Evolutionary conservation across 2,113 vertebrate species (phyloP).

Genomic region (Myanophis thanlyinensis): DNA sequence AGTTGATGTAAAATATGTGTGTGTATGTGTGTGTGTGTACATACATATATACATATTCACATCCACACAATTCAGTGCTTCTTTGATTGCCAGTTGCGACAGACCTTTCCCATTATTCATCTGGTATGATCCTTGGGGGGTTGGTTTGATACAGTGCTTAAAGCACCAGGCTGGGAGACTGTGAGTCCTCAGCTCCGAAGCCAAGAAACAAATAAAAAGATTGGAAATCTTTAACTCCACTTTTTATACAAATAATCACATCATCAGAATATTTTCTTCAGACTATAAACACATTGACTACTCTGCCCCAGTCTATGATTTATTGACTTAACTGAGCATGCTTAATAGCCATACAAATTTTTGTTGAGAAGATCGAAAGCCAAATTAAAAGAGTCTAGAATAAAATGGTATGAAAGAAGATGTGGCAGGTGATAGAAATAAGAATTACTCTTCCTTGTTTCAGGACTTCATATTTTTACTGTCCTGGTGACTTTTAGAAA

Average conservation of each 20-base stretch:
- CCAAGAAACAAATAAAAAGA: neutral
- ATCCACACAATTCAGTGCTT: neutral
- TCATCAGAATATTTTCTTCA: neutral
- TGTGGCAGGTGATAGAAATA: neutral
- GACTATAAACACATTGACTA: neutral
- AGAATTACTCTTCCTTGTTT: neutral
- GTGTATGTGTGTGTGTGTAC: too few relatives aligned
- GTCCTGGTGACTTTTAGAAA: neutral
- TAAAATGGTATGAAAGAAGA: neutral
- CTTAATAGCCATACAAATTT: neutral
- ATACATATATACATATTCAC: neutral
- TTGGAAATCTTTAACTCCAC: neutral
- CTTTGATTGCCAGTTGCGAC: conserved; percentile 1
- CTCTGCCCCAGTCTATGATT: neutral
- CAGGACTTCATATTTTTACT: neutral
- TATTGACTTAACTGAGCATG: neutral
- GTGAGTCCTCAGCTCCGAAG: neutral
- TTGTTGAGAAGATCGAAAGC: neutral
- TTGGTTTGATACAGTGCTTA: neutral
- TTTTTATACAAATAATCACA: neutral
- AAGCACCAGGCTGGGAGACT: neutral
- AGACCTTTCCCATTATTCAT: neutral
- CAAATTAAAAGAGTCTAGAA: neutral
- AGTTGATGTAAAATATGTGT: neutral
- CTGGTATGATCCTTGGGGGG: neutral